Base-by-base conservation (phyloP, 2,888 invertebrate genomes). In the Diaphora mendica region DNA sequence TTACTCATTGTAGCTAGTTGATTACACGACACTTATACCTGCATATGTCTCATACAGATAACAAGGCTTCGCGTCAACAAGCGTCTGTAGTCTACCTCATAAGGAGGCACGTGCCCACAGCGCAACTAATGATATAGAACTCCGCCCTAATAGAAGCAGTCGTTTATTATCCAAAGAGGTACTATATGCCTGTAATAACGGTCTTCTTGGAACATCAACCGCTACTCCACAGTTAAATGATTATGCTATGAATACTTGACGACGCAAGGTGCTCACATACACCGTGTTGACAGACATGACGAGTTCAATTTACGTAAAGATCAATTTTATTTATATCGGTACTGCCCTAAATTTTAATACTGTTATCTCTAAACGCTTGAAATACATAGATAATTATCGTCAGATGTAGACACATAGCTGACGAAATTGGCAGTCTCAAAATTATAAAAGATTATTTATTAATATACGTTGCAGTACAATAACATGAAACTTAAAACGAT, bases 81-180 rank as follows among this genome's bases (percentile, higher is more conserved):
- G 33, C 44, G 44, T 44, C 70, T 66, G 26, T n/a, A 62, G 68
- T 44, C 66, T 62, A 66, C 59, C 87, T 87, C 88, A 85, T 86
- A 79, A 78, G 78, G 77, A 80, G 83, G 89, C 91, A 88, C 90
- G 91, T 90, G 91, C 89, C 87, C 74, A 76, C 84, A 78, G 80
- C 81, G 77, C 82, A 76, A 84, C 87, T 91, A 91, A 91, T 92
- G 87, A 91, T 86, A 91, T 82, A 88, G 86, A 81, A 83, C 82
- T 81, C 80, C 76, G 77, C 77, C 68, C 79, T 84, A 85, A 87
- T 88, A 84, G 80, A 85, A 83, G 85, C 81, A 86, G 82, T 86
- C 87, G 82, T 86, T 89, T 82, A 91, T 90, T 89, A 88, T 81
- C 75, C 81, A 77, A 83, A 79, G 72, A 77, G 79, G 79, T 83